Evolutionary conservation across 2,797 vertebrate species (phyloP).

Genomic region (Danio kyathit): DNA sequence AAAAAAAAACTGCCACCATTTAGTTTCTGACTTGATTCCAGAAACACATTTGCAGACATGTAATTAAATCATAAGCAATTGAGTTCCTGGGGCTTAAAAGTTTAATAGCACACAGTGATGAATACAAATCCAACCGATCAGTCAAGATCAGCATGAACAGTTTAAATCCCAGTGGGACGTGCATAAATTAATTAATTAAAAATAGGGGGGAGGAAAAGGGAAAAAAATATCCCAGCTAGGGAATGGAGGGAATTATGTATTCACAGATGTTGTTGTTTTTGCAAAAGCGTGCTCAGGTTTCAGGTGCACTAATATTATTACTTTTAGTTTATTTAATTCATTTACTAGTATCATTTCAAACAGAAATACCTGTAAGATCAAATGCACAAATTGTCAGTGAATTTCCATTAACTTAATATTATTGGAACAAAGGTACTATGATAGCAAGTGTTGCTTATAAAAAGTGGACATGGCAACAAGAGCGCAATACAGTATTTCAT

Average conservation of each 20-base stretch:
- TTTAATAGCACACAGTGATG: conserved; percentile 42
- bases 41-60: conserved; percentile 28
- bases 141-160: conserved; percentile 36
- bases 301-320: background rate
- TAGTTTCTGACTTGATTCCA: conserved; percentile 39
- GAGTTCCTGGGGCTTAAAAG: conserved; percentile 36
- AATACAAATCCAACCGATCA: conserved; percentile 34
- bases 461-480: no score
- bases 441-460: no score
- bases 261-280: background rate
- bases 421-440: no score
- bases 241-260: background rate
- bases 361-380: background rate
- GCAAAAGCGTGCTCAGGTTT: background rate
- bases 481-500: no score
- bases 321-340: no score
- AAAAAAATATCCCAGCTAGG: background rate
- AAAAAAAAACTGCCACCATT: conserved; percentile 6
- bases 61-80: conserved; percentile 38
- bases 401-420: conserved; percentile 4
- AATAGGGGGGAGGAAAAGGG: background rate
- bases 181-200: conserved; percentile 33
- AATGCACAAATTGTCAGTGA: background rate
- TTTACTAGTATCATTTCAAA: no score
- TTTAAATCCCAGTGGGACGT: conserved; percentile 24